Conservation (phyloP, 2,797 vertebrate genomes). For the Phylloscopus collybita region DNA sequence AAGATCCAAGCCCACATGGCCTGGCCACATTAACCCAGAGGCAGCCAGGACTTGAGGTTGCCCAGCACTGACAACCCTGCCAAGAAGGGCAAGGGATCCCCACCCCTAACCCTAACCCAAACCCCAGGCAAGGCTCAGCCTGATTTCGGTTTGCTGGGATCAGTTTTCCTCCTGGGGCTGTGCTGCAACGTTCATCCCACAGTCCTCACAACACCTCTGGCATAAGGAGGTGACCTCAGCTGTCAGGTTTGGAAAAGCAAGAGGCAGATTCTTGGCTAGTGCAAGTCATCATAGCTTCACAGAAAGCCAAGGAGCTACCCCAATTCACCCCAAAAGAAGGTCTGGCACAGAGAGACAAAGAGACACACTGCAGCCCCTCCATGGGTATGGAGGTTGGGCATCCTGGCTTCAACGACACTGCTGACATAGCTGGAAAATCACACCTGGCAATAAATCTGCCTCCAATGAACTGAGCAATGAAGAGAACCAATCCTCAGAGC, state of each 20-base stretch:
- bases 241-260: neutral
- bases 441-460: neutral
- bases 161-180: neutral
- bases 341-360: neutral
- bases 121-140: neutral
- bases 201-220: rapidly evolving
- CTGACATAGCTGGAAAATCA: neutral
- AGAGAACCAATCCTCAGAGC: neutral
- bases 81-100: rapidly evolving
- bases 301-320: neutral
- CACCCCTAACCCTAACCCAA: neutral
- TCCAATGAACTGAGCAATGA: neutral
- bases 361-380: neutral
- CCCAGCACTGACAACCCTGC: neutral
- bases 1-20: neutral
- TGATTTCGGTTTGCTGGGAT: neutral
- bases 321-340: neutral
- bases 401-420: neutral
- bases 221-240: rapidly evolving
- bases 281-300: neutral
- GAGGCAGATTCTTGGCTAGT: neutral
- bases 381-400: neutral
- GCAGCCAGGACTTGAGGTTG: neutral
- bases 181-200: rapidly evolving
- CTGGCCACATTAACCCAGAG: neutral